Conservation (phyloP, 2,113 vertebrate genomes). For the Lepus timidus region DNA sequence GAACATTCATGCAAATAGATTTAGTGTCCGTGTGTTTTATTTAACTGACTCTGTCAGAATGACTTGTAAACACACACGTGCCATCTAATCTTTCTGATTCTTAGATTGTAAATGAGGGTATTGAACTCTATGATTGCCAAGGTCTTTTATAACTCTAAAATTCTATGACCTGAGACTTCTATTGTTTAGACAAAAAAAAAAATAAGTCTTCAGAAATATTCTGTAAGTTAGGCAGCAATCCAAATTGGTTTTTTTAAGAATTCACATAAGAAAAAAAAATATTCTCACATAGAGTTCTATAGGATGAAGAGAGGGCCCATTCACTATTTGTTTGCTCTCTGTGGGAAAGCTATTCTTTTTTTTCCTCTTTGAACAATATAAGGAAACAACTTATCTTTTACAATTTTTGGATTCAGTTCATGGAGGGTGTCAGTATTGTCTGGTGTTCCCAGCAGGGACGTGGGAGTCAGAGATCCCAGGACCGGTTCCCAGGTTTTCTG, state of each 20-base stretch:
- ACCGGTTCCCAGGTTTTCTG: constrained; percentile 79
- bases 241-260: constrained; percentile 73
- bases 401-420: constrained; percentile 78
- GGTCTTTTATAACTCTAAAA: constrained; percentile 55
- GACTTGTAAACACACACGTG: neutral
- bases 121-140: constrained; percentile 31
- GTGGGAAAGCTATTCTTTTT: constrained; percentile 78
- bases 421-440: constrained; percentile 84
- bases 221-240: constrained; percentile 68
- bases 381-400: constrained; percentile 80
- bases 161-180: constrained; percentile 64
- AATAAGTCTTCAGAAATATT: constrained; percentile 72
- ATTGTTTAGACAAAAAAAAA: constrained; percentile 72
- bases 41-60: constrained; percentile 50
- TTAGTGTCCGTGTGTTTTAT: constrained; percentile 51
- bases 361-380: constrained; percentile 63
- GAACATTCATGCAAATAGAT: constrained; percentile 42
- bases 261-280: constrained; percentile 75
- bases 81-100: constrained; percentile 47
- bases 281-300: constrained; percentile 80
- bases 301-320: constrained; percentile 78
- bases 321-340: constrained; percentile 77
- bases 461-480: constrained; percentile 79
- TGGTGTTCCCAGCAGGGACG: constrained; percentile 76
- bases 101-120: constrained; percentile 40